phyloP scores from a whole-genome alignment of 1,140 invertebrate species.

The Glossosoma conforme region DNA sequence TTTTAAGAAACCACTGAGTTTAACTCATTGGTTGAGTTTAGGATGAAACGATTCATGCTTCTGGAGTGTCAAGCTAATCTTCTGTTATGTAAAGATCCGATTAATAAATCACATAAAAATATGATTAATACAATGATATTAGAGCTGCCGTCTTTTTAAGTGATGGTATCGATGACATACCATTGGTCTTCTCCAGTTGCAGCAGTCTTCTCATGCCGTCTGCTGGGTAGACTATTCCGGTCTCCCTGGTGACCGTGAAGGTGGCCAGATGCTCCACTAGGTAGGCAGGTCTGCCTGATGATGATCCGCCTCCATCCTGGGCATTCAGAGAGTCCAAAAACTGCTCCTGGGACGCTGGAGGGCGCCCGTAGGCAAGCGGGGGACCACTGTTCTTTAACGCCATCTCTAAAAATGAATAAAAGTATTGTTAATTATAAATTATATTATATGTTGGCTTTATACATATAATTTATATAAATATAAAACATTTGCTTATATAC shows the following conservation, averaged over 20 bases:
- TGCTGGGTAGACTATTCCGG: conserved; percentile 78
- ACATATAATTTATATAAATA: no score
- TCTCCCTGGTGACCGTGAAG: conserved; percentile 88
- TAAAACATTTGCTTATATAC: no score
- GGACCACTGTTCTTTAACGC: conserved; percentile 24
- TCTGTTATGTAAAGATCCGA: no score
- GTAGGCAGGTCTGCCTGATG: conserved; percentile 65
- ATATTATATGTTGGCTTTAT: no score
- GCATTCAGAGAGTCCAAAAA: not conserved
- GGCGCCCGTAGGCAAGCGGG: conserved; percentile 10
- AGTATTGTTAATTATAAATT: no score
- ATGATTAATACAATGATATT: not conserved
- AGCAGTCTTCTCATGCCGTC: conserved; percentile 95
- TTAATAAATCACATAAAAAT: conserved; percentile 1
- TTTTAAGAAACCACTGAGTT: no score
- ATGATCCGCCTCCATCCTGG: conserved; percentile 33
- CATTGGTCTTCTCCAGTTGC: conserved; percentile 94
- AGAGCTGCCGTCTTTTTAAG: not conserved
- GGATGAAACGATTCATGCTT: no score
- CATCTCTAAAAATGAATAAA: no score
- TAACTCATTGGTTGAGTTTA: no score
- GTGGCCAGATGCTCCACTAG: conserved; percentile 96
- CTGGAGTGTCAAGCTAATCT: no score
- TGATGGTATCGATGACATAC: conserved; percentile 39
- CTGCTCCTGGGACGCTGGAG: conserved; percentile 10